Evolutionary conservation across 2,888 invertebrate genomes (phyloP).

Genomic region (Tachina lurida): DNA sequence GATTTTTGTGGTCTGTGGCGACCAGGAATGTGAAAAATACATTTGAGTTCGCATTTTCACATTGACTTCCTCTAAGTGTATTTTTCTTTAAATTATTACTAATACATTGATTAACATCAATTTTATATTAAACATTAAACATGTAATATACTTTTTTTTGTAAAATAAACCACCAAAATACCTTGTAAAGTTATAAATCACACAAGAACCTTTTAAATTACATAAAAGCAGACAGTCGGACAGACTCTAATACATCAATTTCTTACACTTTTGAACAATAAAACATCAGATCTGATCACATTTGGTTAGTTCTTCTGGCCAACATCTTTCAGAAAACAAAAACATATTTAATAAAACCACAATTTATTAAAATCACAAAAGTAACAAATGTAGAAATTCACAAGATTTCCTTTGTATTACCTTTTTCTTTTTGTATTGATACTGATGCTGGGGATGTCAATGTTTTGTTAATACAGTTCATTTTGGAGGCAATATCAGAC

Average conservation of each 20-base stretch:
- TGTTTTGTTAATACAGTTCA: neutral
- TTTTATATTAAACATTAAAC: conserved; percentile 60
- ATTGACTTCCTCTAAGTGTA: conserved; percentile 44
- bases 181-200: conserved; percentile 60
- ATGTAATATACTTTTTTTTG: conserved; percentile 36
- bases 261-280: conserved; percentile 12
- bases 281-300: conserved; percentile 36
- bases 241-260: conserved; percentile 47
- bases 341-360: conserved; percentile 35
- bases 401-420: conserved; percentile 56
- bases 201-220: conserved; percentile 42
- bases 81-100: conserved; percentile 29
- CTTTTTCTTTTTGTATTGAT: neutral
- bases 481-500: neutral
- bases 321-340: neutral
- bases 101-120: conserved; percentile 68
- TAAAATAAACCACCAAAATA: conserved; percentile 44
- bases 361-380: conserved; percentile 47
- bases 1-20: too few relatives aligned
- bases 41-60: neutral
- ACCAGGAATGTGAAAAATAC: too few relatives aligned
- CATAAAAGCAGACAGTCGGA: conserved; percentile 13
- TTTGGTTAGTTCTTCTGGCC: neutral
- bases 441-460: conserved; percentile 20
- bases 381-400: conserved; percentile 59